These are phyloP conservation scores for Percina caprodes DNA, from an alignment of 2,113 vertebrate species.

Conservation along the genomic window DNA sequence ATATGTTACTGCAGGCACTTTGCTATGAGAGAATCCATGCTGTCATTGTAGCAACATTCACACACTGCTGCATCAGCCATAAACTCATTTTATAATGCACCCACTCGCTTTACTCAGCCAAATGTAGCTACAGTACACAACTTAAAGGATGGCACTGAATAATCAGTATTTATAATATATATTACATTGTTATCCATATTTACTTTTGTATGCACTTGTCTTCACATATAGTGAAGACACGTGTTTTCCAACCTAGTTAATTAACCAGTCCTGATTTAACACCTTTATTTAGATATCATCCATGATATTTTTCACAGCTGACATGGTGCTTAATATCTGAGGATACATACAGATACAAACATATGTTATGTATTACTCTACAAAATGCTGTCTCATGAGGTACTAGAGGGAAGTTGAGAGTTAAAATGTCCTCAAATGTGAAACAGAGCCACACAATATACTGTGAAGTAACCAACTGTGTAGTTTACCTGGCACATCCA, in stretches of 20 bases:
- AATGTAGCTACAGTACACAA: background rate
- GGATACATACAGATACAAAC: background rate
- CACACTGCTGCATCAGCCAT: background rate
- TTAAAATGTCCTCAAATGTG: background rate
- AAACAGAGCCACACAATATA: background rate
- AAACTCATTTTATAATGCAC: conserved; percentile 3
- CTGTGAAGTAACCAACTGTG: background rate
- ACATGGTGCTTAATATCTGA: background rate
- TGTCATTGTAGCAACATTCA: background rate
- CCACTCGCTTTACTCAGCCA: background rate
- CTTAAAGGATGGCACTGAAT: conserved; percentile 8
- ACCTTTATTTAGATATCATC: background rate
- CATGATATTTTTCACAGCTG: background rate
- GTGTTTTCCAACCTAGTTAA: background rate
- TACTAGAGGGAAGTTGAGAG: background rate
- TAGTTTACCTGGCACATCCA: background rate
- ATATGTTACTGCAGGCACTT: background rate
- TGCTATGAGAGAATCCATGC: background rate
- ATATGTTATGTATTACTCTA: background rate
- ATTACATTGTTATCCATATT: background rate
- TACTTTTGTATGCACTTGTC: background rate
- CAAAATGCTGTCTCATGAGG: background rate
- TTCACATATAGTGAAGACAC: background rate
- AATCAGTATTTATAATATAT: background rate
- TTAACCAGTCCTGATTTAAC: background rate